Evolutionary conservation across 2,113 vertebrate species (phyloP).

Genomic region (Pygoscelis adeliae): DNA sequence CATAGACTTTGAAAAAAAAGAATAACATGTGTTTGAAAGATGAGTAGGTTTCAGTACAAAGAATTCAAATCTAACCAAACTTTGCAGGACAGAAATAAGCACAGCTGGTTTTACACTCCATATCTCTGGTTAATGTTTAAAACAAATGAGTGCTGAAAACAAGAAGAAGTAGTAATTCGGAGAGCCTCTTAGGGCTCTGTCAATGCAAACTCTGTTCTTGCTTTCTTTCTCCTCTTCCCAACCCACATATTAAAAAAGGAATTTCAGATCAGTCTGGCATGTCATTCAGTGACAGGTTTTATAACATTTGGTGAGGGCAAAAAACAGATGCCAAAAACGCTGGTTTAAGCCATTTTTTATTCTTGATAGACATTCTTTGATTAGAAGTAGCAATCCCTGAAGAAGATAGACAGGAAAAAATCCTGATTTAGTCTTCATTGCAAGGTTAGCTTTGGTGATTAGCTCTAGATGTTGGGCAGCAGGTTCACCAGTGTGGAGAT

Average conservation of each 20-base stretch:
- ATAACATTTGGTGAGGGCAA: neutral
- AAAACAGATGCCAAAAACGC: neutral
- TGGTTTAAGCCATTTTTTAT: neutral
- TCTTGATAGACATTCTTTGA: neutral
- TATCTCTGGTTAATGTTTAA: conserved; percentile 15
- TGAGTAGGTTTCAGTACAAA: conserved; percentile 20
- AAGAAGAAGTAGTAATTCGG: neutral
- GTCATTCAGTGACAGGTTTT: neutral
- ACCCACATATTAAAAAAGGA: neutral
- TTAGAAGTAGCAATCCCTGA: neutral
- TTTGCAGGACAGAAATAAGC: neutral
- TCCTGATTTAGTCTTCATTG: neutral
- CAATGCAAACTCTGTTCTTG: neutral
- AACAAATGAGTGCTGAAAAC: conserved; percentile 34
- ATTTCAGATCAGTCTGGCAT: neutral
- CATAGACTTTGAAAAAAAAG: neutral
- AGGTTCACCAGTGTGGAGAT: neutral
- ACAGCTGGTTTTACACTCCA: conserved; percentile 31
- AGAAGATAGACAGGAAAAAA: neutral
- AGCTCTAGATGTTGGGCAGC: neutral
- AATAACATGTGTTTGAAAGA: conserved; percentile 5
- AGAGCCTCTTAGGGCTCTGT: neutral
- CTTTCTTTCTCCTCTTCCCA: neutral
- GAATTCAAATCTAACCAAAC: neutral
- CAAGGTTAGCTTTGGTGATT: neutral